Evolutionary conservation across 2,113 vertebrate genomes (phyloP), one percentile per base, ranked within the genome.

Genomic region (Aythya baeri): DNA sequence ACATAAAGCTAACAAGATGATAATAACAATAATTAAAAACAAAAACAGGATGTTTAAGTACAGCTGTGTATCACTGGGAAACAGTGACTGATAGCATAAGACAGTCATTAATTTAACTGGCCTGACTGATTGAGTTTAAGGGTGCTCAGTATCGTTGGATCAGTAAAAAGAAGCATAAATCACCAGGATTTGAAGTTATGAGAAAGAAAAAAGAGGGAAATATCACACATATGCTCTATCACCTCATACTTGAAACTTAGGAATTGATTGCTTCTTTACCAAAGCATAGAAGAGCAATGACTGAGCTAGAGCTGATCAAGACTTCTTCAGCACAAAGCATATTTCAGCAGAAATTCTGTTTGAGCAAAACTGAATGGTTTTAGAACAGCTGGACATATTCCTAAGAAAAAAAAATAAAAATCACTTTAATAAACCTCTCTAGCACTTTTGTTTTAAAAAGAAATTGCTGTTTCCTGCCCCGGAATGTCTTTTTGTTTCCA

Each of bases 61-160:
- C 62, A 14, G 58, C 41, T 22, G 1, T 1, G 49, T 11, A 13
- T 50, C 50, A 26, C 3, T 0, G 70, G 83, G 44, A 13, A 9
- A 44, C 1, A 11, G 10, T 1, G 68, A 0, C 3, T 15, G 6
- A 27, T 25, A 43, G 80, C 50, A 7, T 32, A 2, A 17, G 16
- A 63, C 31, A 38, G 82, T 1, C 85, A 13, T n/a, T 27, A 79
- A 70, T 4, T 27, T 21, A 32, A 41, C 83, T 9, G 38, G 46
- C 38, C 72, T 34, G 58, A 32, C 34, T 44, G 59, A 2, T 3
- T 18, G 52, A 16, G 43, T 26, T 4, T 27, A 3, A 31, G 62
- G 91, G n/a, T 58, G 41, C 67, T 76, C 9, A 1, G 80, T 67
- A 46, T 8, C 62, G 13, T 3, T 50, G 25, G 46, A 6, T 17